A percentile compares a stretch with the other conserved stretches of the same genome.
Evolutionary conservation across 2,888 invertebrate genomes (phyloP).

Genomic region (Hoplodrina ambigua): DNA sequence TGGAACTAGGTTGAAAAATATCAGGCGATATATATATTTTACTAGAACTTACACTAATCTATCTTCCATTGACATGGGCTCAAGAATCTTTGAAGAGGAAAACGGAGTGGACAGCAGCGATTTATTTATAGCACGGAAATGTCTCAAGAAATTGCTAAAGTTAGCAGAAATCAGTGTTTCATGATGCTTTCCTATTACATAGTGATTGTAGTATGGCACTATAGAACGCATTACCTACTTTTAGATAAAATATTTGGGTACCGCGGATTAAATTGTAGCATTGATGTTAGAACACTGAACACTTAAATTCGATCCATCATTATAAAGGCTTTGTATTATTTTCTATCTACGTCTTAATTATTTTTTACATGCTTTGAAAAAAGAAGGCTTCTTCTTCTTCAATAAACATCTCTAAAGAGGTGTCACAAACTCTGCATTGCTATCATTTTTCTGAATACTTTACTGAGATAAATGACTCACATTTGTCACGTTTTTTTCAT

Average conservation of each 20-base stretch:
- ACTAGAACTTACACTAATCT: slow-evolving; percentile 25
- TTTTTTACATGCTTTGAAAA: not conserved
- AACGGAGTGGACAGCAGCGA: slow-evolving; percentile 32
- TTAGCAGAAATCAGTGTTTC: not conserved
- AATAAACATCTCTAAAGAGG: not conserved
- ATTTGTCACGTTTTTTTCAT: slow-evolving; percentile 18
- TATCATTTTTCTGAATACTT: slow-evolving; percentile 3
- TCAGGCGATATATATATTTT: slow-evolving; percentile 14
- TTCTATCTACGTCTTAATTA: no score
- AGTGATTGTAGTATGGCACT: no score
- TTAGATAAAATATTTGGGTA: no score
- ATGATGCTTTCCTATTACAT: not conserved
- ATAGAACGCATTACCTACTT: no score
- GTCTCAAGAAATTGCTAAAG: slow-evolving; percentile 4
- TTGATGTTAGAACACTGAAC: no score
- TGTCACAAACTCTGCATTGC: not conserved
- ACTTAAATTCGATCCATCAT: no score
- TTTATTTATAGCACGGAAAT: slow-evolving; percentile 21
- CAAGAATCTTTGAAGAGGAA: slow-evolving; percentile 22
- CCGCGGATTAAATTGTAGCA: no score
- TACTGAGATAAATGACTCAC: slow-evolving; percentile 3
- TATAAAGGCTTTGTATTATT: no score
- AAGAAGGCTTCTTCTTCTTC: not conserved
- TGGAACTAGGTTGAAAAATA: no score
- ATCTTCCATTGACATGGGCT: slow-evolving; percentile 31